Conservation (phyloP, 2,113 vertebrate genomes). For the Halcyon senegalensis region DNA sequence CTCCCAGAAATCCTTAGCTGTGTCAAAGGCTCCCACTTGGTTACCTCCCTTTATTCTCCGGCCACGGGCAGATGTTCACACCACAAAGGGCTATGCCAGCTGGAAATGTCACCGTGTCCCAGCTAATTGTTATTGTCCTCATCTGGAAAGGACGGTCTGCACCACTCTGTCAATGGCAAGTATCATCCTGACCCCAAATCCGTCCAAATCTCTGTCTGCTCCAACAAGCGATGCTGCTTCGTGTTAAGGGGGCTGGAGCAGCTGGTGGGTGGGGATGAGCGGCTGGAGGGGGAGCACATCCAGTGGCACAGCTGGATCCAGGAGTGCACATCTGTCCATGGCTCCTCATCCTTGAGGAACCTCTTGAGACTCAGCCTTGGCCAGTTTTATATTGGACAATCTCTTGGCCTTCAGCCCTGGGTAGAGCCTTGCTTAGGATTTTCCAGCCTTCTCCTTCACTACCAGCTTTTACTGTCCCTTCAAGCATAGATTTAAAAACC, state of each 20-base stretch:
- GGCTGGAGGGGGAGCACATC: not conserved
- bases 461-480: not conserved
- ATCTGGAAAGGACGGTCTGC: not conserved
- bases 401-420: not conserved
- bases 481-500: not conserved
- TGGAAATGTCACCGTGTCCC: not conserved
- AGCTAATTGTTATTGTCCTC: not conserved
- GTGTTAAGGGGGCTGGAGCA: not conserved
- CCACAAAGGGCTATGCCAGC: not conserved
- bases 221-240: fast-evolving
- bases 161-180: not conserved
- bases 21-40: not conserved
- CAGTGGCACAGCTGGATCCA: constrained; percentile 45
- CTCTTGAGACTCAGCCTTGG: not conserved
- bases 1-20: not conserved
- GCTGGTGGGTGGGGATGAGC: not conserved
- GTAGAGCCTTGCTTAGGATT: not conserved
- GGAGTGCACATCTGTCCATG: not conserved
- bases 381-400: not conserved
- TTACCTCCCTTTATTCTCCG: not conserved
- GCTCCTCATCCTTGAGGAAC: not conserved
- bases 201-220: fast-evolving
- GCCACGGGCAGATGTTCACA: not conserved
- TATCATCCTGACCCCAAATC: not conserved
- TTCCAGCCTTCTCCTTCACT: not conserved